phyloP scores from a whole-genome alignment of 1,140 invertebrate genomes.

The Drosophila sproati region DNA sequence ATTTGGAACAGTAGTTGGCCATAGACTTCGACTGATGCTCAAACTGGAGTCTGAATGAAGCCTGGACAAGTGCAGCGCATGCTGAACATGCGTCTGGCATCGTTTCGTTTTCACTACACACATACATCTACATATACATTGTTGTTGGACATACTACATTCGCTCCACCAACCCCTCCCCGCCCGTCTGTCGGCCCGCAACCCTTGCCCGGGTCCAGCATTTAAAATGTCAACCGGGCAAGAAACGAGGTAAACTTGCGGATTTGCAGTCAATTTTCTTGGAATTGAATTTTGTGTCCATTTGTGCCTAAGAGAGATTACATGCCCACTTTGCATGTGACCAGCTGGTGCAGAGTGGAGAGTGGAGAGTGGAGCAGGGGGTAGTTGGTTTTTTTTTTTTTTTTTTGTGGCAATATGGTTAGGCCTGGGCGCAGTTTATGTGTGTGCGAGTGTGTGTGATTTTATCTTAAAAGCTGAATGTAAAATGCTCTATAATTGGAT shows the following conservation, averaged over 20 bases:
- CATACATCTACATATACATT: conserved; percentile 18
- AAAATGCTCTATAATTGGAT: conserved; percentile 13
- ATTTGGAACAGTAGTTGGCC: conserved; percentile 80
- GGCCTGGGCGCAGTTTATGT: conserved; percentile 34
- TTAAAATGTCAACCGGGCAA: conserved; percentile 49
- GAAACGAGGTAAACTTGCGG: conserved; percentile 35
- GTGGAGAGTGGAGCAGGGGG: not conserved
- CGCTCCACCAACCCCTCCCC: not conserved
- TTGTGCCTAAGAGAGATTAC: conserved; percentile 50
- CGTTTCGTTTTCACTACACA: conserved; percentile 59
- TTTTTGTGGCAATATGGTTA: conserved; percentile 38
- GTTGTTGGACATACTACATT: not conserved
- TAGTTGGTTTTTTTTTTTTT: conserved; percentile 1
- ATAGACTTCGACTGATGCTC: conserved; percentile 2
- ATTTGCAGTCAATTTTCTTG: conserved; percentile 77
- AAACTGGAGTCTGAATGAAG: conserved; percentile 1
- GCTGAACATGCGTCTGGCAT: conserved; percentile 76
- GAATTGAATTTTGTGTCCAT: conserved; percentile 76
- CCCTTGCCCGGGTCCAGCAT: conserved; percentile 21
- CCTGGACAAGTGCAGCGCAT: conserved; percentile 68
- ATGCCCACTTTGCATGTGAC: conserved; percentile 58
- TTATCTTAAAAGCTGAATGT: not conserved
- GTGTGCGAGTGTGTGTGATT: not conserved
- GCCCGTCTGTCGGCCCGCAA: not conserved
- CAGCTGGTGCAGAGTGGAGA: conserved; percentile 6